These are phyloP conservation scores for Nansenia antarctica DNA, from an alignment of 2,113 vertebrate species.

Conservation along the genomic window DNA sequence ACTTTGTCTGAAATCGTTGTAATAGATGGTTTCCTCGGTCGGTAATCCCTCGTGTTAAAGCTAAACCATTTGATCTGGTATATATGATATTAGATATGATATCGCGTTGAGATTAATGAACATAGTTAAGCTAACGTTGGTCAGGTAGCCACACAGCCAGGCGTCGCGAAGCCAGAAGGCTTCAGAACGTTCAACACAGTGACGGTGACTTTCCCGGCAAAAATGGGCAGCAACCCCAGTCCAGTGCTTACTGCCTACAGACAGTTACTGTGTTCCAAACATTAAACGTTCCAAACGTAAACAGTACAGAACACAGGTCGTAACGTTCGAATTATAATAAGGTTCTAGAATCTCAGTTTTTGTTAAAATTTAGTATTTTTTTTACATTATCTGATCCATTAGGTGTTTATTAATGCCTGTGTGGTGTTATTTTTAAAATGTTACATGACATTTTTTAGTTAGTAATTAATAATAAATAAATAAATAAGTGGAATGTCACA, in stretches of 20 bases:
- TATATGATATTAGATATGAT: constrained; percentile 17
- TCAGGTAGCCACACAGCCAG: constrained; percentile 37
- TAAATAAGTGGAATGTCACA: no score
- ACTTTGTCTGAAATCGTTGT: constrained; percentile 38
- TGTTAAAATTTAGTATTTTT: no score
- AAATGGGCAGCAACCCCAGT: constrained; percentile 52
- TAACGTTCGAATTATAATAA: no score
- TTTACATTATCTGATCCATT: no score
- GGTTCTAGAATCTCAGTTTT: no score
- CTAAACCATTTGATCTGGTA: constrained; percentile 54
- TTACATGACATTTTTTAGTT: no score
- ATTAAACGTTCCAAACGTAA: no score
- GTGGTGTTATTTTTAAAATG: no score
- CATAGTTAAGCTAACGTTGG: constrained; percentile 59
- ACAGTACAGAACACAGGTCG: no score
- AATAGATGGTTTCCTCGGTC: constrained; percentile 57
- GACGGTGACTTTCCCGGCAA: constrained; percentile 50
- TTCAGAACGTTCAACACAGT: constrained; percentile 61
- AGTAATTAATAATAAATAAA: no score
- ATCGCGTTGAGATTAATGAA: constrained; percentile 33
- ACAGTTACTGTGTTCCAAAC: no score
- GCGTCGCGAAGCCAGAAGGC: constrained; percentile 64
- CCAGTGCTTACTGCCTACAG: neutral
- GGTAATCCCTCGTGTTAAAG: constrained; percentile 30
- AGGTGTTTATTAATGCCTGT: no score